Percentiles rank a stretch among this genome's conserved stretches.
phyloP scores from a whole-genome alignment of 2,113 vertebrate genomes.

The Hemibagrus wyckioides region DNA sequence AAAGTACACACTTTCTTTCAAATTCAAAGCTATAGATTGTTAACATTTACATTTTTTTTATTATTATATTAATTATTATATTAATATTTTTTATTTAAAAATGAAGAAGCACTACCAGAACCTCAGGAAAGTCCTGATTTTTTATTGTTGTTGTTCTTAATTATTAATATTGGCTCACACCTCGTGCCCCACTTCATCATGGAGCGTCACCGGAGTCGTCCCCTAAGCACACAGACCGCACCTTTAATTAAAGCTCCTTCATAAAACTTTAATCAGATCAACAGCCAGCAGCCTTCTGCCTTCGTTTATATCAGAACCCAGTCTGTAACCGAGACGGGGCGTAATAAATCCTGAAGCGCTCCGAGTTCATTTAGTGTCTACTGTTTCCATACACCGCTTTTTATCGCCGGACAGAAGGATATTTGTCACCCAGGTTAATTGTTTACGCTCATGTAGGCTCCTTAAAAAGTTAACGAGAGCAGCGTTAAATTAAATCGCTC shows the following conservation, averaged over 20 bases:
- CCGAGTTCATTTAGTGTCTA: not conserved
- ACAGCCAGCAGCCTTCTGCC: slow-evolving; percentile 50
- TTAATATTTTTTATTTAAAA: not conserved
- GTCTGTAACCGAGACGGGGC: slow-evolving; percentile 30
- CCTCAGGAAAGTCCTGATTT: not conserved
- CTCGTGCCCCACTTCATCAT: not conserved
- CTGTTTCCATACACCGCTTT: slow-evolving; percentile 24
- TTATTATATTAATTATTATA: too few species aligned
- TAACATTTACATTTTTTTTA: not conserved
- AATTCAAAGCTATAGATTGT: not conserved
- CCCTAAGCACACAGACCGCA: slow-evolving; percentile 38
- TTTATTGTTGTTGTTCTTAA: not conserved
- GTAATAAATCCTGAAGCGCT: slow-evolving; percentile 48
- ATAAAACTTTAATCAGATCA: slow-evolving; percentile 63
- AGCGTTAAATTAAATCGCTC: slow-evolving; percentile 57
- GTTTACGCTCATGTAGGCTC: slow-evolving; percentile 53
- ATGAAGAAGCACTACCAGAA: not conserved
- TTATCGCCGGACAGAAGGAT: slow-evolving; percentile 40
- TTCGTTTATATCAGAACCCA: slow-evolving; percentile 58
- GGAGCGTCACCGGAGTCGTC: slow-evolving; percentile 33
- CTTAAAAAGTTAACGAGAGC: slow-evolving; percentile 63
- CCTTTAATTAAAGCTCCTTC: slow-evolving; percentile 64
- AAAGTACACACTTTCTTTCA: not conserved
- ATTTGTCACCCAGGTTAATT: slow-evolving; percentile 54
- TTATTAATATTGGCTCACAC: slow-evolving; percentile 60